Evolutionary conservation across 2,113 vertebrate species (phyloP).

Genomic region (Pungitius pungitius): DNA sequence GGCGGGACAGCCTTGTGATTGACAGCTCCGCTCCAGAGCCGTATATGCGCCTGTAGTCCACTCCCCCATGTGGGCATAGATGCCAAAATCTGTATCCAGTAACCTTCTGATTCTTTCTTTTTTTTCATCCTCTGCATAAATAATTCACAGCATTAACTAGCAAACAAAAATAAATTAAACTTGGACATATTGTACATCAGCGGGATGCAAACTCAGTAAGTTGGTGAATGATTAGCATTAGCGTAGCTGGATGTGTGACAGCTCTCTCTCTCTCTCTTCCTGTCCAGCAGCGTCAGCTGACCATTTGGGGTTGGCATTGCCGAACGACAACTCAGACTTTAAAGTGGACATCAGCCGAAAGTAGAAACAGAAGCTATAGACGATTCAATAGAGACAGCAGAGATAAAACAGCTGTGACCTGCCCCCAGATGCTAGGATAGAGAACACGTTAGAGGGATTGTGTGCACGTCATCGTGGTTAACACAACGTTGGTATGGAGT

Average conservation of each 20-base stretch:
- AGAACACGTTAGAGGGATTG: conserved; percentile 3
- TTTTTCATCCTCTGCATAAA: too few species aligned
- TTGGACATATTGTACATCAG: too few species aligned
- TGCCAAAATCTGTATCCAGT: too few species aligned
- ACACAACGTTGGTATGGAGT: conserved; percentile 7
- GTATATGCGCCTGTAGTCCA: neutral
- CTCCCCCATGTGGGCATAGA: neutral
- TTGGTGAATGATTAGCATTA: conserved; percentile 14
- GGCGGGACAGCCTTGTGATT: neutral
- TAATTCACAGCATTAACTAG: neutral
- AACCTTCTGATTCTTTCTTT: too few species aligned
- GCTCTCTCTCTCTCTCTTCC: conserved; percentile 31
- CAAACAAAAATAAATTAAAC: neutral
- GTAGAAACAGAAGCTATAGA: neutral
- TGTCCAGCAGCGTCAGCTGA: conserved; percentile 29
- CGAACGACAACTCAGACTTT: conserved; percentile 9
- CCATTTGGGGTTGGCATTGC: conserved; percentile 22
- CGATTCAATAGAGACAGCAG: conserved; percentile 4
- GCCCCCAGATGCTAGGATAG: conserved; percentile 20
- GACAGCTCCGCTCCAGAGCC: neutral
- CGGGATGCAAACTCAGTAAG: too few species aligned
- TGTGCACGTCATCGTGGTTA: neutral
- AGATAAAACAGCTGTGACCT: conserved; percentile 22
- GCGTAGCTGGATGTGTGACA: neutral
- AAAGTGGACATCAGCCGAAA: conserved; percentile 8